Conservation (phyloP, 2,797 vertebrate species). For the Sebastes minor region DNA sequence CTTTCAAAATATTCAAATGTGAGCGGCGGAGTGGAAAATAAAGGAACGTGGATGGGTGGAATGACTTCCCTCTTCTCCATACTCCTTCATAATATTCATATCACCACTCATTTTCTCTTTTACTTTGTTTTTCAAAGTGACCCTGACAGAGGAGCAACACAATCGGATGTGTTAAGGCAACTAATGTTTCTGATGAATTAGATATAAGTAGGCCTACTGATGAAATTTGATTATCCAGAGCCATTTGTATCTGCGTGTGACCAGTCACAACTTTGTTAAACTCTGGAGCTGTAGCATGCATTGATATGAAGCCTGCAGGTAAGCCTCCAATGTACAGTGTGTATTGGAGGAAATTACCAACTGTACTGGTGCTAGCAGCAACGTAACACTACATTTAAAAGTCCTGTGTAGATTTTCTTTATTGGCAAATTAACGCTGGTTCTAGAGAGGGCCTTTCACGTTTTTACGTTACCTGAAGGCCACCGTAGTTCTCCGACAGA, state of each 20-base stretch:
- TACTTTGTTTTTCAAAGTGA: conserved; percentile 72
- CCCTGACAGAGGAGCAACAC: conserved; percentile 44
- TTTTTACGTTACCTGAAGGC: neutral
- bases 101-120: conserved; percentile 59
- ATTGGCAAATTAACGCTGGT: too few relatives aligned
- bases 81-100: conserved; percentile 73
- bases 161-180: conserved; percentile 6
- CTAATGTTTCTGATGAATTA: conserved; percentile 14
- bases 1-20: conserved; percentile 86
- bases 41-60: conserved; percentile 76
- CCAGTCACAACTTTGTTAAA: neutral
- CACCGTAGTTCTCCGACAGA: neutral
- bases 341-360: too few relatives aligned
- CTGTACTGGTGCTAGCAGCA: neutral
- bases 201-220: neutral
- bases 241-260: neutral
- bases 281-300: neutral
- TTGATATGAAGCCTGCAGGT: neutral
- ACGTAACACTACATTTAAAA: neutral
- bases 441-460: too few relatives aligned
- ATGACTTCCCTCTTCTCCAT: conserved; percentile 73
- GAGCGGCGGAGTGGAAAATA: conserved; percentile 83
- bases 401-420: too few relatives aligned
- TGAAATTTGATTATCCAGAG: neutral
- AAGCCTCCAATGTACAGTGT: too few relatives aligned